These are phyloP conservation scores for Branchinecta lynchi DNA, from an alignment of 1,140 invertebrate species.

Conservation along the genomic window DNA sequence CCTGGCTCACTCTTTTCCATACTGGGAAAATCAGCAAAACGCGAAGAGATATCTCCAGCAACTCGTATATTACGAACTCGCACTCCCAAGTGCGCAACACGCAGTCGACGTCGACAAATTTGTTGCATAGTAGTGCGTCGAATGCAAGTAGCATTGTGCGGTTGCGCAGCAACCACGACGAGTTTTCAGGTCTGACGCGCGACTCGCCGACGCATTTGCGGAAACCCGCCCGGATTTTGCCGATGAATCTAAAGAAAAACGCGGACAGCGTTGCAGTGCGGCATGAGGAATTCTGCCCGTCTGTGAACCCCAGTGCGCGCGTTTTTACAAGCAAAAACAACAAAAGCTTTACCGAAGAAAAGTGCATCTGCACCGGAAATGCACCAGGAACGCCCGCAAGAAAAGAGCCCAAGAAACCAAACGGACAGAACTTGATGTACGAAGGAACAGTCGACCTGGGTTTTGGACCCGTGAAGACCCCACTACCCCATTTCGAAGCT, in stretches of 20 bases:
- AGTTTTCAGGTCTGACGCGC: not conserved
- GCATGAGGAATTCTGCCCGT: not conserved
- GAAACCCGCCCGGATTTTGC: not conserved
- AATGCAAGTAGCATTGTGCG: not conserved
- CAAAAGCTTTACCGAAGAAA: not conserved
- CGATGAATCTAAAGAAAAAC: not conserved
- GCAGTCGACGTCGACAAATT: not conserved
- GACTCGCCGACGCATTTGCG: not conserved
- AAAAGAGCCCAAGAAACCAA: not conserved
- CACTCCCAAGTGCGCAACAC: not conserved
- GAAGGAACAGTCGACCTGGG: not conserved
- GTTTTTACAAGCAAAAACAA: not conserved
- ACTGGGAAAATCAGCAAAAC: conserved; percentile 30
- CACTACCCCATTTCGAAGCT: not conserved
- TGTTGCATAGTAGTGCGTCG: not conserved
- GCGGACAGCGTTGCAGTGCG: not conserved
- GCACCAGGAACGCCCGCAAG: not conserved
- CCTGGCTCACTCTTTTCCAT: conserved; percentile 33
- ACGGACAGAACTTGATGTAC: not conserved
- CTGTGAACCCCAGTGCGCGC: not conserved
- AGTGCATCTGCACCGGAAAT: not conserved
- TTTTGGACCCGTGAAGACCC: too few relatives aligned
- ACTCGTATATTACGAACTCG: not conserved
- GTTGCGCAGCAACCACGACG: not conserved
- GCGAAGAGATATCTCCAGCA: not conserved